Evolutionary conservation across 2,888 invertebrate genomes (phyloP).

Genomic region (Sipha maydis): DNA sequence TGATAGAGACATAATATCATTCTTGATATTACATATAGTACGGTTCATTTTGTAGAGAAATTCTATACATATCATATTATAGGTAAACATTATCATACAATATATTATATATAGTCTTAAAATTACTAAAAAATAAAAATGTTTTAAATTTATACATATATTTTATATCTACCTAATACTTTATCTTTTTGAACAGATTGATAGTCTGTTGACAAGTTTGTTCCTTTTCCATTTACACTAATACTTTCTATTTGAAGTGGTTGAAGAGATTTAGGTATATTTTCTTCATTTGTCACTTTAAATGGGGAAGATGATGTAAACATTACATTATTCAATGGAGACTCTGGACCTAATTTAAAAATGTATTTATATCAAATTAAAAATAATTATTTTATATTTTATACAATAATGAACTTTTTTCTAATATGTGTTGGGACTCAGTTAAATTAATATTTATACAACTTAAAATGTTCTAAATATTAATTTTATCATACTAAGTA

Average conservation of each 20-base stretch:
- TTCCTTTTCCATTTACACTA: no score
- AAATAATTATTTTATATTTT: constrained; percentile 6
- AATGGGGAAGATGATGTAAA: no score
- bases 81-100: no score
- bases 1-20: no score
- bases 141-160: neutral
- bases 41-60: no score
- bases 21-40: no score
- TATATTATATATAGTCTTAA: no score
- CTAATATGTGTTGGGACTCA: neutral
- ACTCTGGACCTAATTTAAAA: neutral
- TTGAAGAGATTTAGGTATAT: neutral
- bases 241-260: no score
- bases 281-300: neutral
- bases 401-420: neutral
- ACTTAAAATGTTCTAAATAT: constrained; percentile 25
- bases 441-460: constrained; percentile 1
- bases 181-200: constrained; percentile 11
- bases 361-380: constrained; percentile 5
- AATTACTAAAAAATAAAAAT: no score
- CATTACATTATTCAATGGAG: neutral
- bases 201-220: no score
- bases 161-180: constrained; percentile 10
- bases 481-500: neutral
- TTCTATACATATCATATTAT: no score